These are phyloP conservation scores for Turritopsis rubra DNA, from an alignment of 30 jellyfish, hydroid and myxozoan genomes.

Conservation along the genomic window DNA sequence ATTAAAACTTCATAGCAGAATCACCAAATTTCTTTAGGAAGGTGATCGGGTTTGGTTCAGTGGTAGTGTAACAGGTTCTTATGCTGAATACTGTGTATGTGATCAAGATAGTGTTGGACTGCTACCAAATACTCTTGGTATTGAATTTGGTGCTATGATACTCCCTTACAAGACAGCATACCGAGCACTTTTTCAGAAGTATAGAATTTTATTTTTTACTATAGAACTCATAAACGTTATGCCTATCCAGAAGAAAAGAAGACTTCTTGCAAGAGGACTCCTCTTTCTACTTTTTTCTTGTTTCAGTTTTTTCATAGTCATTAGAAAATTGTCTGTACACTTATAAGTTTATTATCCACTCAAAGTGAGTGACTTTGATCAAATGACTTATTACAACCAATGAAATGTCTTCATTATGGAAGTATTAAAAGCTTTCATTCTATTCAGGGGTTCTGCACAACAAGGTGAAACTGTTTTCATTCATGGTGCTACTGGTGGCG, in stretches of 20 bases:
- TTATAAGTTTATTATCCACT: too few relatives aligned
- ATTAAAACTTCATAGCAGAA: background rate
- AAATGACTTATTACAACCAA: too few relatives aligned
- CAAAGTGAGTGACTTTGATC: too few relatives aligned
- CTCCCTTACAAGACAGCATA: slow-evolving; percentile 39
- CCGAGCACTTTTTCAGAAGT: slow-evolving; percentile 40
- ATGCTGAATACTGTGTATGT: slow-evolving; percentile 44
- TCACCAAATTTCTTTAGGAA: slow-evolving; percentile 10
- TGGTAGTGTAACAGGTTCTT: slow-evolving; percentile 31
- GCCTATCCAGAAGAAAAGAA: background rate
- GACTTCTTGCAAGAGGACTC: background rate
- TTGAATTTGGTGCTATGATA: slow-evolving; percentile 39
- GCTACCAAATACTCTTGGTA: slow-evolving; percentile 14
- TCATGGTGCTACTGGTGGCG: slow-evolving; percentile 97
- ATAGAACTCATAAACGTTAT: background rate
- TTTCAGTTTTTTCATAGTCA: too few relatives aligned
- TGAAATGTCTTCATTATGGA: too few relatives aligned
- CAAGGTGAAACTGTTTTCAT: slow-evolving; percentile 67
- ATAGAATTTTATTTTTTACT: background rate
- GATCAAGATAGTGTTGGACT: slow-evolving; percentile 17
- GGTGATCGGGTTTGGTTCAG: slow-evolving; percentile 49
- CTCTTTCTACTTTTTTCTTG: too few relatives aligned
- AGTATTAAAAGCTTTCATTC: slow-evolving; percentile 7
- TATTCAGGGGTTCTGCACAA: slow-evolving; percentile 38
- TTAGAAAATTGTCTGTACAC: too few relatives aligned